phyloP scores from a whole-genome alignment of 1,140 invertebrate species.

The Trichomalopsis sarcophagae region DNA sequence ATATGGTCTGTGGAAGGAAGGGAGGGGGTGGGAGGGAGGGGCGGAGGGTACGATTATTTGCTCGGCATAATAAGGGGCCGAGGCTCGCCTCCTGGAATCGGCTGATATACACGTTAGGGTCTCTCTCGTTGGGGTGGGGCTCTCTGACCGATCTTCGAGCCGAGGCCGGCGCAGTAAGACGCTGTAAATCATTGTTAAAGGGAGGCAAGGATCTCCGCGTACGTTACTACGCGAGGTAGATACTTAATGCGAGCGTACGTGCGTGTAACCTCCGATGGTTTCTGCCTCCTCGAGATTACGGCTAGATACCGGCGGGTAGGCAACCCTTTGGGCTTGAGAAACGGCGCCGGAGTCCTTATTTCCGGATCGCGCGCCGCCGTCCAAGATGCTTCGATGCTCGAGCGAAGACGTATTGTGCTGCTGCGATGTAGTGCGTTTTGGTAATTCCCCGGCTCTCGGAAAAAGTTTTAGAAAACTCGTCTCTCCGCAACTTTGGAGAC shows the following conservation, averaged over 20 bases:
- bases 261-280: conserved; percentile 70
- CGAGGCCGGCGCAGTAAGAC: conserved; percentile 68
- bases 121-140: background rate
- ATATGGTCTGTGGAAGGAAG: conserved; percentile 17
- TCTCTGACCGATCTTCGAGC: conserved; percentile 64
- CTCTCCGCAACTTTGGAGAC: too few species aligned
- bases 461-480: too few species aligned
- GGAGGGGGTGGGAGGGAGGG: conserved; percentile 7
- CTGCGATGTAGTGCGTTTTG: background rate
- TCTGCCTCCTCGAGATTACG: conserved; percentile 64
- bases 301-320: conserved; percentile 15
- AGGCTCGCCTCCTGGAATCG: conserved; percentile 46
- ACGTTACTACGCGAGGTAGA: conserved; percentile 70
- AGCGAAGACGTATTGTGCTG: conserved; percentile 29
- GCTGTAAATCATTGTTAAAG: conserved; percentile 72
- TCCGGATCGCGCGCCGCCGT: conserved; percentile 20
- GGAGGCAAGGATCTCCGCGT: conserved; percentile 65
- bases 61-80: conserved; percentile 49
- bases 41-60: conserved; percentile 48
- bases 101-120: conserved; percentile 48
- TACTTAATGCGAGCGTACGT: conserved; percentile 72
- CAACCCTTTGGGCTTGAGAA: conserved; percentile 48
- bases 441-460: background rate
- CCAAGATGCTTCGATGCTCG: conserved; percentile 6
- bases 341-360: conserved; percentile 44